phyloP scores from a whole-genome alignment of 2,888 invertebrate species.

The Nephrotoma flavescens region DNA sequence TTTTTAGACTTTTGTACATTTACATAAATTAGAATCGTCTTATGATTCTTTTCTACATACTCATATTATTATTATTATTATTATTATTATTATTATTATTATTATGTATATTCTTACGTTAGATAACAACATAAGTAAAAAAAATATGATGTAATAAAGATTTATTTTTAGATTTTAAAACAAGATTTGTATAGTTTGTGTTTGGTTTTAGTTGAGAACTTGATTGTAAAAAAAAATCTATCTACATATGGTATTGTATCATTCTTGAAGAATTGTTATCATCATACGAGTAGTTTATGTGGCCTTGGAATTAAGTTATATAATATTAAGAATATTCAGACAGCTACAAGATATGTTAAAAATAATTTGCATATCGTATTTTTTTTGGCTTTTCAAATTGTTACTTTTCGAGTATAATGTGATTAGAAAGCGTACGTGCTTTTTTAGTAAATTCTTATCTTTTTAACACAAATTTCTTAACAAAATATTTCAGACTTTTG shows the following conservation, averaged over 20 bases:
- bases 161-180: background rate
- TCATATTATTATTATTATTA: background rate
- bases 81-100: background rate
- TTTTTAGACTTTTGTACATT: background rate
- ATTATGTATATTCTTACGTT: background rate
- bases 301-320: background rate
- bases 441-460: no score
- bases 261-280: background rate
- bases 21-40: background rate
- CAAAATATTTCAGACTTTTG: no score
- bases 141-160: background rate
- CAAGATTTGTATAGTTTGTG: background rate
- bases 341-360: background rate
- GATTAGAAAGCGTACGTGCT: background rate
- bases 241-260: background rate
- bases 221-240: background rate
- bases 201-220: background rate
- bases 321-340: background rate
- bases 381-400: background rate
- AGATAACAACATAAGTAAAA: background rate
- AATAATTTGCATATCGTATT: background rate
- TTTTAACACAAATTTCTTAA: no score
- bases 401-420: background rate
- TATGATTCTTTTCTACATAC: background rate
- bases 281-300: background rate